Percentiles rank a stretch among this genome's conserved stretches.
Evolutionary conservation across 2,113 vertebrate species (phyloP).

Genomic region (Donacobius atricapilla): DNA sequence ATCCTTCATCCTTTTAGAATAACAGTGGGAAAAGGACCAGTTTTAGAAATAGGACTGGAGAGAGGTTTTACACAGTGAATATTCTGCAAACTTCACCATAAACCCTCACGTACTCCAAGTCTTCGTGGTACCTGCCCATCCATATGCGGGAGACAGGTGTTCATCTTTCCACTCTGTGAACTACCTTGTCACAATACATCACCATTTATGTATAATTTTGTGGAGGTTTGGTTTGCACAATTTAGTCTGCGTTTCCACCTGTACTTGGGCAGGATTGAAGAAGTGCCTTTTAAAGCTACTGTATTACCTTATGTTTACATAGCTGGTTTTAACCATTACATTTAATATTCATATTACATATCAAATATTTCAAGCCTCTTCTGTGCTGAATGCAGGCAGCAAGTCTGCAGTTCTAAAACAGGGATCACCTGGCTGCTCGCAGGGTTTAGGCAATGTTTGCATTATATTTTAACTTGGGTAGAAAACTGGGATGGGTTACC

Average conservation of each 20-base stretch:
- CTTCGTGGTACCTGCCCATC: neutral
- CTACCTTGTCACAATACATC: conserved; percentile 5
- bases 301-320: neutral
- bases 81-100: neutral
- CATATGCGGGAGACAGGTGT: neutral
- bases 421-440: neutral
- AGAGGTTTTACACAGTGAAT: neutral
- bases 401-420: neutral
- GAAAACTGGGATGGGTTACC: neutral
- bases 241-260: neutral
- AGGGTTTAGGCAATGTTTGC: neutral
- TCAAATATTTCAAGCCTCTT: neutral
- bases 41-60: neutral
- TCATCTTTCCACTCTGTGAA: neutral
- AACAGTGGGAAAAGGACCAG: neutral
- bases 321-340: neutral
- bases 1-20: neutral
- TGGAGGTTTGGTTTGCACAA: neutral
- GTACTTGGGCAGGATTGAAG: neutral
- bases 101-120: neutral
- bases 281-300: neutral
- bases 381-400: neutral
- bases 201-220: neutral
- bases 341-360: neutral
- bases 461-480: neutral